Evolutionary conservation across 1,140 invertebrate species (phyloP), one percentile per base, ranked within the genome.

Genomic region (Bombus sibiricus): DNA sequence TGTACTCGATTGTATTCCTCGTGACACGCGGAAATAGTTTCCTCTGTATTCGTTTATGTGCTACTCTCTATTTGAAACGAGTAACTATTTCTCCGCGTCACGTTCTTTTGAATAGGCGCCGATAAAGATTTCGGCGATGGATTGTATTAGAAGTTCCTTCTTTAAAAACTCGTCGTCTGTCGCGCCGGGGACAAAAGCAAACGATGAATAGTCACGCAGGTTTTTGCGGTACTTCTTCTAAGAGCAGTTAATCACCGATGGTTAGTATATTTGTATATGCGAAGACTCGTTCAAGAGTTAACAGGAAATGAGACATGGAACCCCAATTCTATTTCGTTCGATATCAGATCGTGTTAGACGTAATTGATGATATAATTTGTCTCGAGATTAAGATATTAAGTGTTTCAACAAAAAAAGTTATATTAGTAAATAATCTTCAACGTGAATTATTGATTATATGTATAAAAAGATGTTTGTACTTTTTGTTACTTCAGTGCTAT

Each of bases 1-100:
- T 75, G 71, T 78, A 88, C 64, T 41, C 86, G 83, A 90, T 90
- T 88, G 88, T 90, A 28, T 41, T 81, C 25, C n/a, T 80, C 89
- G 79, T 86, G 89, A 89, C 86, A 88, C 83, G 73, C 81, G 86
- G 75, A 89, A 89, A 85, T 90, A 80, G 71, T 73, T 82, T 77
- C 66, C 85, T 73, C 68, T 43, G 66, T 64, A n/a, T 43, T 62
- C 74, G 75, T 64, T 85, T 59, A 74, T 62, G 75, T 41, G 37
- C 47, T 71, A 18, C 83, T 72, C 57, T 85, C 53, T 62, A 69
- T 62, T 59, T 13, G 66, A 5, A 77, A 53, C 77, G 69, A 68
- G 39, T 15, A 59, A 43, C 78, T 85, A 85, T 80, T 73, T 79
- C 83, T 79, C 41, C 68, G 76, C 25, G 68, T 85, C 78, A 59